These are phyloP conservation scores for Rhagonycha lutea DNA, from an alignment of 2,888 invertebrate species.

Conservation along the genomic window DNA sequence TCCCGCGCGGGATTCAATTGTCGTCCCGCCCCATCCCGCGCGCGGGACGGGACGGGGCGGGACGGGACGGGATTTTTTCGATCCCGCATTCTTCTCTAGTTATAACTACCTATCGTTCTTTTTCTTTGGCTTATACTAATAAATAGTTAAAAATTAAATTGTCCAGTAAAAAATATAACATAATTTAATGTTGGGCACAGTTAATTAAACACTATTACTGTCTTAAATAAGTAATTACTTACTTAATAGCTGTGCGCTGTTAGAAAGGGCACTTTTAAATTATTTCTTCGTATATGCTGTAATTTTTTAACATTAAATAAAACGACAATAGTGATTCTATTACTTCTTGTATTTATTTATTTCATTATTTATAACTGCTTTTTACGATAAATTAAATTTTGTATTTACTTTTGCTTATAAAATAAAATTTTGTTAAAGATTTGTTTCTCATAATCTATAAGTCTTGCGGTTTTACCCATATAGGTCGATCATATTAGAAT, in stretches of 20 bases:
- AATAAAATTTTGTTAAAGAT: neutral
- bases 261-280: slow-evolving; percentile 35
- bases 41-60: too few relatives aligned
- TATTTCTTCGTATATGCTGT: slow-evolving; percentile 44
- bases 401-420: neutral
- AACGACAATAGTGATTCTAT: slow-evolving; percentile 40
- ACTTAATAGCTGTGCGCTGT: slow-evolving; percentile 34
- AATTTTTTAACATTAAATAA: slow-evolving; percentile 47
- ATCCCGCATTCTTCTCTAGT: too few relatives aligned
- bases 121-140: slow-evolving; percentile 14
- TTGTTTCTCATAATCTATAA: neutral
- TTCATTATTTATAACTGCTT: neutral
- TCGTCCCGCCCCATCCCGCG: too few relatives aligned
- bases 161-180: slow-evolving; percentile 31
- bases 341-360: neutral
- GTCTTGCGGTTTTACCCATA: neutral
- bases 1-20: too few relatives aligned
- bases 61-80: too few relatives aligned
- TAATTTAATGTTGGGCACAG: slow-evolving; percentile 39
- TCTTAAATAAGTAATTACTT: slow-evolving; percentile 26
- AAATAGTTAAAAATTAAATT: slow-evolving; percentile 15
- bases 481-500: too few relatives aligned
- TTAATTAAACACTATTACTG: slow-evolving; percentile 25
- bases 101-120: neutral
- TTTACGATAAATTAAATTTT: neutral